These are phyloP conservation scores for Popillia japonica DNA, from an alignment of 1,140 invertebrate genomes.

Conservation along the genomic window DNA sequence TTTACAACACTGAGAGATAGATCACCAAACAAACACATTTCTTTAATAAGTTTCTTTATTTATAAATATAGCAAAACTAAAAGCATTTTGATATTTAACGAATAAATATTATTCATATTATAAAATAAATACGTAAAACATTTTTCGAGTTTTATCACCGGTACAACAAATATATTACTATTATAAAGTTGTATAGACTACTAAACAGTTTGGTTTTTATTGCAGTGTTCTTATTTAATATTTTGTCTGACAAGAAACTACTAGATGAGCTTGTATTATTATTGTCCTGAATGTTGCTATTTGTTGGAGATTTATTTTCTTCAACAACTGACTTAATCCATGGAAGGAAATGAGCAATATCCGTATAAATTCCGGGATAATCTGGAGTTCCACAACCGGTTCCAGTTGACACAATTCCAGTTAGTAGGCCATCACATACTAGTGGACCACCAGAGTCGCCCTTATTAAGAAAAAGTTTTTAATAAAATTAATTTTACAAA, in stretches of 20 bases:
- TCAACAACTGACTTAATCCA: conserved; percentile 10
- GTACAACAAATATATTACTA: too few species aligned
- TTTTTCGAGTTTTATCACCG: too few species aligned
- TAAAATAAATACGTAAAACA: too few species aligned
- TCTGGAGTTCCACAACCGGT: conserved; percentile 66
- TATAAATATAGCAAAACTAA: too few species aligned
- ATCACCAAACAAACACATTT: too few species aligned
- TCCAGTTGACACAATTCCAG: conserved; percentile 60
- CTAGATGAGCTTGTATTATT: background rate
- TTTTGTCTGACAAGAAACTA: background rate
- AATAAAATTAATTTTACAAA: background rate
- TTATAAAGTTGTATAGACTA: too few species aligned
- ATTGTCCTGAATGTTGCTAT: background rate
- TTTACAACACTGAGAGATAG: too few species aligned
- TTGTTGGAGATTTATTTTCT: background rate
- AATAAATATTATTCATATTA: too few species aligned
- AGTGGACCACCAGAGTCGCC: conserved; percentile 53
- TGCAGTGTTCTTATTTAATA: background rate
- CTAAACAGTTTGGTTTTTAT: background rate
- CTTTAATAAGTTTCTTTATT: too few species aligned
- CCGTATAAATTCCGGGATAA: conserved; percentile 69
- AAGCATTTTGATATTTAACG: too few species aligned
- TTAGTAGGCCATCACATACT: conserved; percentile 41
- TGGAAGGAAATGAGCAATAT: conserved; percentile 28
- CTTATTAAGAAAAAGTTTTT: conserved; percentile 27